Evolutionary conservation across 2,797 vertebrate species (phyloP).

Genomic region (Jordanella pulchra): DNA sequence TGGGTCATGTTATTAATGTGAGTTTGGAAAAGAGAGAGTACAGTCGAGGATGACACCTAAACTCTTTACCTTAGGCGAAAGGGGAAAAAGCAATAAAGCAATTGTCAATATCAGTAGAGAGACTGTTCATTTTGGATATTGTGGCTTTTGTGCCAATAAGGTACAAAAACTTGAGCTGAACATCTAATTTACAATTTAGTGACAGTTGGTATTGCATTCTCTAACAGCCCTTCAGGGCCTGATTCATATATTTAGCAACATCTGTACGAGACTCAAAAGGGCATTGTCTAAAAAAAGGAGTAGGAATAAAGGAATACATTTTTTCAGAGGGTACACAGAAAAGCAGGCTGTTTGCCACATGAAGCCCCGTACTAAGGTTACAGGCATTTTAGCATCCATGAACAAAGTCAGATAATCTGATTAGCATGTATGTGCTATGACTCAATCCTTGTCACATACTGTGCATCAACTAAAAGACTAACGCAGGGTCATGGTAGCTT

Average conservation of each 20-base stretch:
- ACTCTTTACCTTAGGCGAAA: no score
- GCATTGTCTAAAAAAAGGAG: neutral
- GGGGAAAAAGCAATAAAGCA: no score
- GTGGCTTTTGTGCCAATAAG: no score
- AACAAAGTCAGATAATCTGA: constrained; percentile 11
- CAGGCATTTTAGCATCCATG: constrained; percentile 15
- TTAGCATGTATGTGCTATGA: constrained; percentile 12
- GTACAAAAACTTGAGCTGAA: no score
- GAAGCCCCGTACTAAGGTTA: constrained; percentile 1
- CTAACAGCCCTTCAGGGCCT: neutral
- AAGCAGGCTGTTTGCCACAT: neutral
- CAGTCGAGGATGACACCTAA: no score
- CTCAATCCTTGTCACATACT: neutral
- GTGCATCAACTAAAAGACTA: no score
- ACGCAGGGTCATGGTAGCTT: neutral
- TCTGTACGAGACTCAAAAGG: neutral
- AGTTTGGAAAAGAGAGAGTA: no score
- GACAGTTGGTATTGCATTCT: no score
- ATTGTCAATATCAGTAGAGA: no score
- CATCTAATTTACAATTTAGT: no score
- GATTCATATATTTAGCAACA: neutral
- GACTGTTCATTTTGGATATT: no score
- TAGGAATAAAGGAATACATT: neutral
- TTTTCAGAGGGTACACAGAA: constrained; percentile 1
- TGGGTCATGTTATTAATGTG: no score